Conservation (phyloP, 2,888 invertebrate genomes). For the Melikaiella ostensackeni region DNA sequence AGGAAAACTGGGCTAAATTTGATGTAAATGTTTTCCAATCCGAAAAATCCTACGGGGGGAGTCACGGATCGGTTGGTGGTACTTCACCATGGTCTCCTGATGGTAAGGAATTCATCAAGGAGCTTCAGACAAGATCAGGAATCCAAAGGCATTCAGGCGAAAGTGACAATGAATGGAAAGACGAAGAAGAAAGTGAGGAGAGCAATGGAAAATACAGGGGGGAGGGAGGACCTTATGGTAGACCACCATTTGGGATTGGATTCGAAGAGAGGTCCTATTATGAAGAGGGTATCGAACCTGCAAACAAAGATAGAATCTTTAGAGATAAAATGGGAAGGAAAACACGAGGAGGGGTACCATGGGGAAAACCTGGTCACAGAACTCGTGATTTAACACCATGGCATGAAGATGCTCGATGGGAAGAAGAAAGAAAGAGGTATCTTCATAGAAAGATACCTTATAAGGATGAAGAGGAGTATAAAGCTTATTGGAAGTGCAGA, state of each 20-base stretch:
- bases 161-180: constrained; percentile 75
- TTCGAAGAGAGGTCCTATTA: constrained; percentile 67
- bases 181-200: constrained; percentile 77
- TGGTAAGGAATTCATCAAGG: constrained; percentile 81
- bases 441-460: constrained; percentile 67
- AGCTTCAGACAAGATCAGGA: constrained; percentile 71
- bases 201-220: constrained; percentile 72
- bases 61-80: constrained; percentile 69
- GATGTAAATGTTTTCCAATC: constrained; percentile 69
- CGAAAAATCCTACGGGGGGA: constrained; percentile 70
- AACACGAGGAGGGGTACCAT: constrained; percentile 69
- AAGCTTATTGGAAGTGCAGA: constrained; percentile 71
- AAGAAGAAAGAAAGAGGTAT: constrained; percentile 69
- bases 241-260: constrained; percentile 63
- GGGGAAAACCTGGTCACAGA: constrained; percentile 79
- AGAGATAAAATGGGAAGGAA: constrained; percentile 66
- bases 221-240: constrained; percentile 65
- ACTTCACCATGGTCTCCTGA: constrained; percentile 90
- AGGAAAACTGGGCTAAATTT: constrained; percentile 75
- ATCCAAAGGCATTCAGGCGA: constrained; percentile 75
- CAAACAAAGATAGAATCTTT: constrained; percentile 68
- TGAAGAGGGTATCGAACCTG: constrained; percentile 60
- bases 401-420: constrained; percentile 85
- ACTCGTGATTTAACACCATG: constrained; percentile 89
- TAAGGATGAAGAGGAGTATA: constrained; percentile 72